Evolutionary conservation across 2,797 vertebrate species (phyloP).

Genomic region (Cichlasoma orientale): DNA sequence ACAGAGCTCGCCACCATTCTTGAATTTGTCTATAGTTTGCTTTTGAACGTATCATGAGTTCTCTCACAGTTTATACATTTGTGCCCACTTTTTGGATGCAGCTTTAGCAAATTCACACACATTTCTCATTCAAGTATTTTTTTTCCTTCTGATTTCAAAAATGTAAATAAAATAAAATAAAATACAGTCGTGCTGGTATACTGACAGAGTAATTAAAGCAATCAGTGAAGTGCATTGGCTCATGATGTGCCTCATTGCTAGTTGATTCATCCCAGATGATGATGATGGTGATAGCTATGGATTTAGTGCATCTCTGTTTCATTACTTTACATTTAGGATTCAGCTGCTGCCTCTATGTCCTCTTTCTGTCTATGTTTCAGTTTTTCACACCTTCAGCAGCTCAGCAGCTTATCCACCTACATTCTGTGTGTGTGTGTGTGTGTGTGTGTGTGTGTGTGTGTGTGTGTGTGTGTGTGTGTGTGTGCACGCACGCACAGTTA

Average conservation of each 20-base stretch:
- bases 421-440: background rate
- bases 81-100: background rate
- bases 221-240: conserved; percentile 5
- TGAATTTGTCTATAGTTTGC: background rate
- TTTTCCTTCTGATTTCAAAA: background rate
- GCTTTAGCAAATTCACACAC: background rate
- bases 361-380: background rate
- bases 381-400: conserved; percentile 2
- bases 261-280: conserved; percentile 6
- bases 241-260: background rate
- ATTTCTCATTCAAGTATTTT: background rate
- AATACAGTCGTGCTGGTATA: background rate
- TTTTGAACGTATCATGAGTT: background rate
- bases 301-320: conserved; percentile 20
- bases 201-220: background rate
- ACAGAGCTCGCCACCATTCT: background rate
- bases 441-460: background rate
- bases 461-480: background rate
- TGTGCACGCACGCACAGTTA: background rate
- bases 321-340: conserved; percentile 16
- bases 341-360: conserved; percentile 18
- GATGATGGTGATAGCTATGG: background rate
- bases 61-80: background rate
- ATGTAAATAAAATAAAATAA: background rate
- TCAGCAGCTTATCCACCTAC: background rate